phyloP scores from a whole-genome alignment of 2,797 vertebrate species.

The Pipistrellus pygmaeus region DNA sequence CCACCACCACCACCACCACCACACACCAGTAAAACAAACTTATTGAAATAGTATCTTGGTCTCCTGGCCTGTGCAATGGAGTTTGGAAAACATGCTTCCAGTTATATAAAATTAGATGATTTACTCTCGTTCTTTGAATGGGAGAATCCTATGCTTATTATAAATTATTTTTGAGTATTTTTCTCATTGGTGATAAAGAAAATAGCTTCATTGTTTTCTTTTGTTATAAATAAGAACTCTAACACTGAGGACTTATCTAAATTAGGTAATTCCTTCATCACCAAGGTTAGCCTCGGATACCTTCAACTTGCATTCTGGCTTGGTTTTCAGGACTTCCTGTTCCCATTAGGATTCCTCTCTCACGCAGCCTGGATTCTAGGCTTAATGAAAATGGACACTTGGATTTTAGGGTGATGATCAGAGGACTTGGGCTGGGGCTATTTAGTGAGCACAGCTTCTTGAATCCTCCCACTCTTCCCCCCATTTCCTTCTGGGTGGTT shows the following conservation, averaged over 20 bases:
- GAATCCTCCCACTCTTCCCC: too few species aligned
- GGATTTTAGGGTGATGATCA: not conserved
- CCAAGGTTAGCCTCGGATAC: not conserved
- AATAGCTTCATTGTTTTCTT: constrained; percentile 46
- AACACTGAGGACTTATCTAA: not conserved
- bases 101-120: not conserved
- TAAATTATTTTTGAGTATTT: constrained; percentile 32
- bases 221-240: constrained; percentile 41
- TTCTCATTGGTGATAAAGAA: constrained; percentile 2
- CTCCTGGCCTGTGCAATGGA: not conserved
- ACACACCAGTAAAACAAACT: not conserved
- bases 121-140: not conserved
- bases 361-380: not conserved
- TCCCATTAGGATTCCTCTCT: not conserved
- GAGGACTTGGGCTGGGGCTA: not conserved
- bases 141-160: not conserved
- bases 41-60: not conserved
- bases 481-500: not conserved
- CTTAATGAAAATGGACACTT: not conserved
- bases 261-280: not conserved
- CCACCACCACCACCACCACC: not conserved
- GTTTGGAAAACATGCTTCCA: not conserved
- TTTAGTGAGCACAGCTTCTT: not conserved
- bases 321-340: constrained; percentile 11
- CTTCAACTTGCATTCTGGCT: constrained; percentile 18